phyloP scores from a whole-genome alignment of 2,113 vertebrate genomes.

The Eclectus roratus region DNA sequence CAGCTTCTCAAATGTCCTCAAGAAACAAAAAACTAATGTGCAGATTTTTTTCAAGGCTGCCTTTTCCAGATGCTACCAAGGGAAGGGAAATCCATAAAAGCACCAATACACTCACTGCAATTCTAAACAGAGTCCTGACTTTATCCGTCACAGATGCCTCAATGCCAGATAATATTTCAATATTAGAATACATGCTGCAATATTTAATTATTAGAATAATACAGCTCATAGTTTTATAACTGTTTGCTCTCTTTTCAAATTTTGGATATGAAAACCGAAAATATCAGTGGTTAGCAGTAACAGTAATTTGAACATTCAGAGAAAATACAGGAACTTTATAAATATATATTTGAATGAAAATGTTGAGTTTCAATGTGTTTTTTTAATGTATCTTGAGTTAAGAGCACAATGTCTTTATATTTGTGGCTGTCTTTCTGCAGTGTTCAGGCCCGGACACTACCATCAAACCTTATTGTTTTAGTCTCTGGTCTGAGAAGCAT shows the following conservation, averaged over 20 bases:
- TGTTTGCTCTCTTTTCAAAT: neutral
- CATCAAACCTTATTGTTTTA: neutral
- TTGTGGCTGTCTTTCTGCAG: neutral
- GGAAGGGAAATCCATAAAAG: neutral
- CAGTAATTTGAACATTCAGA: neutral
- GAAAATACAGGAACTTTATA: neutral
- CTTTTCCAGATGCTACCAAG: neutral
- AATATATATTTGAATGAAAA: neutral
- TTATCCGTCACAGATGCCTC: neutral
- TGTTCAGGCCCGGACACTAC: neutral
- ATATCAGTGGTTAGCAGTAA: neutral
- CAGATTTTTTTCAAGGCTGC: neutral
- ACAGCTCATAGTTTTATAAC: neutral
- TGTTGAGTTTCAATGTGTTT: neutral
- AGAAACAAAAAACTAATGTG: conserved; percentile 12
- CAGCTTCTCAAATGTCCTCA: conserved; percentile 7
- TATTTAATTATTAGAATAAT: neutral
- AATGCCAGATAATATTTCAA: neutral
- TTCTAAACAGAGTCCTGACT: neutral
- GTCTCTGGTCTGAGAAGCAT: neutral
- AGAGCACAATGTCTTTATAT: neutral
- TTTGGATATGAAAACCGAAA: neutral
- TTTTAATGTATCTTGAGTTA: neutral
- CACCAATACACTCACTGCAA: neutral
- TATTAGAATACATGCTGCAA: neutral